Percentiles rank a stretch among this genome's conserved stretches.
Evolutionary conservation across 2,113 vertebrate genomes (phyloP).

Genomic region (Paratilapia polleni): DNA sequence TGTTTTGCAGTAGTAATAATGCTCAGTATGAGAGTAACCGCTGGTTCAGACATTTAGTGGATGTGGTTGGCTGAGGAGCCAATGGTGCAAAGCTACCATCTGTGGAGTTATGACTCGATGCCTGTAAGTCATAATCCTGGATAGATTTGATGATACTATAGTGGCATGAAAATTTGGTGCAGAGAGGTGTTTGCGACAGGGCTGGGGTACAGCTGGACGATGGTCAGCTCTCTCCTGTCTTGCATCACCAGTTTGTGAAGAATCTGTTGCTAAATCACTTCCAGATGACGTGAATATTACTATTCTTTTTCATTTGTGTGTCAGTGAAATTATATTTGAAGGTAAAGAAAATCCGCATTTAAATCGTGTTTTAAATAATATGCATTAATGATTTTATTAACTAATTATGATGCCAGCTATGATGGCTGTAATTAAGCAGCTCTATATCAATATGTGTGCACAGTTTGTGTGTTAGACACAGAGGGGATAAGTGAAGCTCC

Average conservation of each 20-base stretch:
- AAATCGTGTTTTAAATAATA: too few species aligned
- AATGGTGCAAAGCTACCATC: slow-evolving; percentile 47
- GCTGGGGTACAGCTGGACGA: background rate
- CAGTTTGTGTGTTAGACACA: too few species aligned
- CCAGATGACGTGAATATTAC: background rate
- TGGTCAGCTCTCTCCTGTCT: background rate
- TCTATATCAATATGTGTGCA: too few species aligned
- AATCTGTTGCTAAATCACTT: background rate
- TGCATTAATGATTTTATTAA: too few species aligned
- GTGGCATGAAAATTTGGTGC: background rate
- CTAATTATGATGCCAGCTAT: too few species aligned
- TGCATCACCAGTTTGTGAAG: background rate
- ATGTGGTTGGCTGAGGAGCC: slow-evolving; percentile 40
- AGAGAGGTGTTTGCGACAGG: background rate
- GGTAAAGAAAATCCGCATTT: too few species aligned
- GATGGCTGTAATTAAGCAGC: too few species aligned
- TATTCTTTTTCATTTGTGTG: too few species aligned
- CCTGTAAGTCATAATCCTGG: background rate
- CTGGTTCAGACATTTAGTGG: slow-evolving; percentile 35
- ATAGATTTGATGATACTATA: background rate
- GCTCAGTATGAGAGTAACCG: background rate
- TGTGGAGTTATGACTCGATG: slow-evolving; percentile 22
- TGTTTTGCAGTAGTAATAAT: background rate
- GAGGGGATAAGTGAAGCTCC: background rate
- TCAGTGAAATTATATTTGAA: too few species aligned